Conservation (phyloP, 1,140 invertebrate genomes). For the Halotydeus destructor region DNA sequence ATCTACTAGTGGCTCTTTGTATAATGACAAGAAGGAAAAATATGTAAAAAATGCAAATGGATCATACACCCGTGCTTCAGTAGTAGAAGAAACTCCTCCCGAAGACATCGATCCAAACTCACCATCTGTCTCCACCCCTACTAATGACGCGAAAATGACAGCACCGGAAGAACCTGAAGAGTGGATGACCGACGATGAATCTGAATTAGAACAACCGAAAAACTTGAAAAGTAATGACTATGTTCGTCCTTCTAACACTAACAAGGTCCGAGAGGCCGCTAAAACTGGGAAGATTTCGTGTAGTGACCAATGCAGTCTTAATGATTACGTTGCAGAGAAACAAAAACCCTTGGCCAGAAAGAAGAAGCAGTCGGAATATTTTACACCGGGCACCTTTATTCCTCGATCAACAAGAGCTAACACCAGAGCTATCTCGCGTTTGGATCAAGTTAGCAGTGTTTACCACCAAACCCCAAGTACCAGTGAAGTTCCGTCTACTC, state of each 20-base stretch:
- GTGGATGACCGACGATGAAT: conserved; percentile 2
- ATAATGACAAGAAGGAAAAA: too few relatives aligned
- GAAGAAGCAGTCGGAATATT: neutral
- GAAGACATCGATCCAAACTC: too few relatives aligned
- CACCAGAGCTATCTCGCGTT: neutral
- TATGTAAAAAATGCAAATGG: too few relatives aligned
- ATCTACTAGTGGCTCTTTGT: too few relatives aligned
- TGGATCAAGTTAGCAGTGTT: neutral
- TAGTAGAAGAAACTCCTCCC: too few relatives aligned
- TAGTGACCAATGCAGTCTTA: neutral
- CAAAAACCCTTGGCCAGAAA: neutral
- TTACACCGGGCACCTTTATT: neutral
- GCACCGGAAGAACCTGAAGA: too few relatives aligned
- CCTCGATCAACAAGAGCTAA: neutral
- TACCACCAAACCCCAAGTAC: neutral
- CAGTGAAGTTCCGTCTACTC: neutral
- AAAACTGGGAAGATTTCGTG: neutral
- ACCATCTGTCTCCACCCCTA: too few relatives aligned
- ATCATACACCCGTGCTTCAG: too few relatives aligned
- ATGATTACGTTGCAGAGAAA: neutral
- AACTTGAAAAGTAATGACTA: too few relatives aligned
- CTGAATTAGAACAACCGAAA: neutral
- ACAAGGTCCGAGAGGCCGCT: neutral
- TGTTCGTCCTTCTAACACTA: too few relatives aligned
- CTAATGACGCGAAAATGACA: too few relatives aligned